Evolutionary conservation across 2,113 vertebrate species (phyloP).

Genomic region (Hippocampus comes): DNA sequence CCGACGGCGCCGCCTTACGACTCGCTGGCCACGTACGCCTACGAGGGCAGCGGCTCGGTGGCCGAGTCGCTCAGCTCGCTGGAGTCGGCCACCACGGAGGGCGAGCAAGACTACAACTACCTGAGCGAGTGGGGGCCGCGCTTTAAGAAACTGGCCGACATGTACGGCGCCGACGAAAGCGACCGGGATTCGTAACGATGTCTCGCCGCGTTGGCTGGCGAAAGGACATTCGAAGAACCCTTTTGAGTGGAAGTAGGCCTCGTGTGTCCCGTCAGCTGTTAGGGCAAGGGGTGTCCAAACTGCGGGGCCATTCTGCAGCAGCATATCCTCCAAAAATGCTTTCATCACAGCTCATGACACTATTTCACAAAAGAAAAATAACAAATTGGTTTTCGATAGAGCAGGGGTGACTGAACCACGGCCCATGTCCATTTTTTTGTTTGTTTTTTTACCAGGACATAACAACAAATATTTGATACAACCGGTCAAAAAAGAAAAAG

Average conservation of each 20-base stretch:
- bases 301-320: neutral
- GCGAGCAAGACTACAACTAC: conserved; percentile 95
- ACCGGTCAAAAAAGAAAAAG: no score
- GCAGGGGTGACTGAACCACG: no score
- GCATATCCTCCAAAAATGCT: no score
- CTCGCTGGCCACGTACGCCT: conserved; percentile 93
- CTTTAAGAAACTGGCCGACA: conserved; percentile 93
- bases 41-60: conserved; percentile 89
- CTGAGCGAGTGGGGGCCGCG: conserved; percentile 94
- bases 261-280: conserved; percentile 66
- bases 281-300: conserved; percentile 17
- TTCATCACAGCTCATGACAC: no score
- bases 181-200: conserved; percentile 85
- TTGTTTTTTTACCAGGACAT: no score
- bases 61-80: conserved; percentile 92
- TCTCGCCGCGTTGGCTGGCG: conserved; percentile 15
- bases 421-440: no score
- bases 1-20: conserved; percentile 92
- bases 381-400: no score
- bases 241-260: conserved; percentile 35
- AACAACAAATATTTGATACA: no score
- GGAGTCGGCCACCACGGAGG: conserved; percentile 85
- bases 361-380: no score
- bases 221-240: conserved; percentile 30
- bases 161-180: conserved; percentile 89